Evolutionary conservation across 2,113 vertebrate genomes (phyloP), one percentile per base, ranked within the genome.

Genomic region (Hemibagrus wyckioides): DNA sequence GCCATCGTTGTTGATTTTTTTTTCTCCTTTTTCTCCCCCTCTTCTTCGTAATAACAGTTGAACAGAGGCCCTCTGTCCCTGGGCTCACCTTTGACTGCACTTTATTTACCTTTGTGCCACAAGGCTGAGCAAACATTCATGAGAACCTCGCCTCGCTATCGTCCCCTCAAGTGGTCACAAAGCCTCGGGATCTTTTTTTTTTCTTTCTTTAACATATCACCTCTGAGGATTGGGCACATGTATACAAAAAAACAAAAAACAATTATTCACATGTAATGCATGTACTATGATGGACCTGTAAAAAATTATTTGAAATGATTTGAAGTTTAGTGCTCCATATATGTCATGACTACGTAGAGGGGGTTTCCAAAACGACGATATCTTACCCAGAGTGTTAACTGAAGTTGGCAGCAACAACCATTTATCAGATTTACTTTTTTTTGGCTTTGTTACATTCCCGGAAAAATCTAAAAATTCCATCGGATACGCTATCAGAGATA

Each of bases 1-100:
- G 84, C 81, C 87, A 90, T 88, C 88, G 89, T 90, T 86, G 17
- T 89, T 80, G 89, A 90, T 23, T 41, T 23, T 89, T 83, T 76
- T 89, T 85, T 90, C 88, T 89, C 91, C 89, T 25, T 23, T 7
- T n/a, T 7, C 15, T n/a, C 2, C 7, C 0, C 25, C 85, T n/a
- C n/a, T n/a, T n/a, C 17, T 30, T 69, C 61, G 84, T 88, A 90
- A 84, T 86, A 83, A 91, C 87, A 89, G 75, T 90, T 39, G 89
- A 92, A 95, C 93, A 94, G 93, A 94, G 92, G 86, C 91, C 85
- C 91, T 91, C 90, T 95, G 92, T 94, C 94, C 92, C 87, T 90
- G 83, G 86, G 87, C 88, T 94, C 91, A 94, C 93, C 92, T 93
- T 92, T 89, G 85, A 90, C 92, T 87, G 82, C 19, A 30, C 52